Conservation (phyloP, 2,888 invertebrate species). For the Drosophila greeni region DNA sequence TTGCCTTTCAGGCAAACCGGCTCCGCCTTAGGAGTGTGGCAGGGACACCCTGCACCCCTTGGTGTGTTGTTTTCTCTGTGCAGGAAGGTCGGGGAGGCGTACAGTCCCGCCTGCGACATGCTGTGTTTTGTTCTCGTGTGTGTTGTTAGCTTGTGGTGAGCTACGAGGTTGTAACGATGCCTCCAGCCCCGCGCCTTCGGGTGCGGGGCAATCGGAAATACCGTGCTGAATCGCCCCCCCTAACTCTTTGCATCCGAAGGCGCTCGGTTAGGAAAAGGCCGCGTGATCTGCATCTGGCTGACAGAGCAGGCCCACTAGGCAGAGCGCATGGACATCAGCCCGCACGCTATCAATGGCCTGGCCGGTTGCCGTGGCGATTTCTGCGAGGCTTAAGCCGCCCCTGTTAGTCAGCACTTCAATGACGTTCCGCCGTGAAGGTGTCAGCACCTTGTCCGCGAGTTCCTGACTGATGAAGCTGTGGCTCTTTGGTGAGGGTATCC, state of each 20-base stretch:
- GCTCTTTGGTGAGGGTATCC: conserved; percentile 2
- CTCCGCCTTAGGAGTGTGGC: conserved; percentile 9
- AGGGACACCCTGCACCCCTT: conserved; percentile 9
- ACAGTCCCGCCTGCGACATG: conserved; percentile 6
- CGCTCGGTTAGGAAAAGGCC: conserved; percentile 1
- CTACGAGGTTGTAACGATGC: conserved; percentile 8
- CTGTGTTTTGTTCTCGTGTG: conserved; percentile 2
- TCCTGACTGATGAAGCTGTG: conserved; percentile 2
- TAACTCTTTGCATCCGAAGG: too few species aligned
- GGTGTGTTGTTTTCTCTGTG: conserved; percentile 7
- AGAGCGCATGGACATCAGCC: conserved; percentile 2
- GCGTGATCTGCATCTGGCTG: conserved; percentile 1
- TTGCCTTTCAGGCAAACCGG: too few species aligned
- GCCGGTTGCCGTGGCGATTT: conserved; percentile 2
- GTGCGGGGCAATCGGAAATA: conserved; percentile 5
- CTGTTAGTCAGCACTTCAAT: conserved; percentile 2
- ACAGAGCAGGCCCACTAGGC: conserved; percentile 1
- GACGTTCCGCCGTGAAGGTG: conserved; percentile 2
- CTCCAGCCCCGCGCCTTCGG: conserved; percentile 4
- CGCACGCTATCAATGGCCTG: conserved; percentile 1
- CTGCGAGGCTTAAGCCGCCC: conserved; percentile 2
- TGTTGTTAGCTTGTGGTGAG: conserved; percentile 7
- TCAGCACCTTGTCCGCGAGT: conserved; percentile 2
- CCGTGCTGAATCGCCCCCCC: too few species aligned
- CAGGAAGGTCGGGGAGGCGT: conserved; percentile 4